Conservation (phyloP, 2,797 vertebrate species). For the Microctenopoma steveboyesi region DNA sequence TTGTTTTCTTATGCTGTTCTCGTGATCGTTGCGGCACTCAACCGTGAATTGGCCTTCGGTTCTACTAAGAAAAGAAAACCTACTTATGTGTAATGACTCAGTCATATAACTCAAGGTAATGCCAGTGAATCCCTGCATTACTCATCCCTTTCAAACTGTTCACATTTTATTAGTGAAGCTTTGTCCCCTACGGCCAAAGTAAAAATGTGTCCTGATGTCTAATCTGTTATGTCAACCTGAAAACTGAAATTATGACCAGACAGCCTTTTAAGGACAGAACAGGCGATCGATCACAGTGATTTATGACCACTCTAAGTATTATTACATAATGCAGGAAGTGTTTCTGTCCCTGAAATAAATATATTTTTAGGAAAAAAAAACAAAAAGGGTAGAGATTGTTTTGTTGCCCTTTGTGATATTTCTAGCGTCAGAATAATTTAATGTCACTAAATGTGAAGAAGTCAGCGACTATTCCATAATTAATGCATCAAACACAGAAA, state of each 20-base stretch:
- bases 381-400: neutral
- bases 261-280: conserved; percentile 14
- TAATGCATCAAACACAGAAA: conserved; percentile 1
- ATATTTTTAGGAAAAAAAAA: neutral
- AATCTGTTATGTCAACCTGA: conserved; percentile 14
- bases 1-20: conserved; percentile 3
- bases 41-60: conserved; percentile 17
- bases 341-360: neutral
- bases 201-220: conserved; percentile 5
- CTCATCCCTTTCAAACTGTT: conserved; percentile 14
- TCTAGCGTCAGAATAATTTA: neutral
- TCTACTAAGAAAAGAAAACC: neutral
- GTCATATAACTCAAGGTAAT: conserved; percentile 41
- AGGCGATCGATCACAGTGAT: conserved; percentile 9
- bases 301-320: neutral
- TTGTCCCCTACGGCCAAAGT: conserved; percentile 2
- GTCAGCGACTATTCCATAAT: conserved; percentile 3
- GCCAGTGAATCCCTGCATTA: neutral
- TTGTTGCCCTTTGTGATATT: neutral
- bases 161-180: conserved; percentile 21
- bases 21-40: conserved; percentile 3
- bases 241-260: conserved; percentile 20
- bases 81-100: conserved; percentile 42
- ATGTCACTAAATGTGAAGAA: neutral
- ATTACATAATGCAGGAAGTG: conserved; percentile 1